phyloP scores from a whole-genome alignment of 2,888 invertebrate genomes.

The Zaprionus obscuricornis region DNA sequence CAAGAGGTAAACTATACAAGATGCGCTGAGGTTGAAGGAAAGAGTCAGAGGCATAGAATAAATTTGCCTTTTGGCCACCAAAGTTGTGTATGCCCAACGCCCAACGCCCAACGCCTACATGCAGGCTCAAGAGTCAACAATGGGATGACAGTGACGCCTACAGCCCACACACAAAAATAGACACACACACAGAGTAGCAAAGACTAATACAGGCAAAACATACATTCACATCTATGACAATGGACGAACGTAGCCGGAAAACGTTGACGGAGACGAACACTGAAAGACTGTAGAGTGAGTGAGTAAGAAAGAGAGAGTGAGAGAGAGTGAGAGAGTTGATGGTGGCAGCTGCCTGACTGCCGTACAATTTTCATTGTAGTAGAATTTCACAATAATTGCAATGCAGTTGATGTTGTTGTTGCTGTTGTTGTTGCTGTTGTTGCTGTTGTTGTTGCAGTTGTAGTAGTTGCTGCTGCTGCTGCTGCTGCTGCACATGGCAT shows the following conservation, averaged over 20 bases:
- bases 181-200: slow-evolving; percentile 8
- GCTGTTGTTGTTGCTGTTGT: slow-evolving; percentile 21
- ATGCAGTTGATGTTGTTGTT: slow-evolving; percentile 43
- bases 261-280: slow-evolving; percentile 8
- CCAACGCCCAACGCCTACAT: slow-evolving; percentile 28
- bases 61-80: slow-evolving; percentile 71
- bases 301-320: slow-evolving; percentile 1
- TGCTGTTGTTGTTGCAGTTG: slow-evolving; percentile 30
- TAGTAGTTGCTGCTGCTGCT: slow-evolving; percentile 13
- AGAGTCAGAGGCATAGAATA: slow-evolving; percentile 43
- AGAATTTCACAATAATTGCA: slow-evolving; percentile 75
- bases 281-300: slow-evolving; percentile 8
- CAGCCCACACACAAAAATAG: slow-evolving; percentile 27
- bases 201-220: slow-evolving; percentile 13
- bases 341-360: slow-evolving; percentile 46
- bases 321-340: too few relatives aligned
- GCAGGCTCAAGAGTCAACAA: slow-evolving; percentile 63
- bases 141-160: slow-evolving; percentile 52
- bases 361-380: slow-evolving; percentile 70
- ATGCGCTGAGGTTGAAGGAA: background rate
- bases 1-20: slow-evolving; percentile 7
- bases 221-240: slow-evolving; percentile 34
- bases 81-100: slow-evolving; percentile 36
- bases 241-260: slow-evolving; percentile 56
- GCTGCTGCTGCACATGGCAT: slow-evolving; percentile 29